Conservation (phyloP, 2,797 vertebrate species). For the Pangasius djambal region DNA sequence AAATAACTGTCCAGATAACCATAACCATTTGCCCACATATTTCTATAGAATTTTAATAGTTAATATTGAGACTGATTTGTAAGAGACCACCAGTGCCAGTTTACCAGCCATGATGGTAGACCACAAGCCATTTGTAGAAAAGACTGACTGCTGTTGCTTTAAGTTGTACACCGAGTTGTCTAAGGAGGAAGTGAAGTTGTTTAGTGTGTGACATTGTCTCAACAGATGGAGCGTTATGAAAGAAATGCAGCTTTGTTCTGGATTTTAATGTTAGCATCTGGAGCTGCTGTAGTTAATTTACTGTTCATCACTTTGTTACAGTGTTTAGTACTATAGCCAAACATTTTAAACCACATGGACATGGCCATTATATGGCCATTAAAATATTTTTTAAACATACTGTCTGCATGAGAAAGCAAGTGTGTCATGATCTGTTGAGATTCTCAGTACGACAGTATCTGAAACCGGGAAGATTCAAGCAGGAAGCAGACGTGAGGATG, state of each 20-base stretch:
- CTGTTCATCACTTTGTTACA: constrained; percentile 17
- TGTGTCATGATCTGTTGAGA: background rate
- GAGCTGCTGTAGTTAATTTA: constrained; percentile 26
- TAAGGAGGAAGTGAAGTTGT: background rate
- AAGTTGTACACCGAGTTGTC: background rate
- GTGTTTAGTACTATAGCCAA: constrained; percentile 5
- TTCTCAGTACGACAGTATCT: background rate
- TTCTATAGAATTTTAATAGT: background rate
- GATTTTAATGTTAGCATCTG: constrained; percentile 39
- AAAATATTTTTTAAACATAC: background rate
- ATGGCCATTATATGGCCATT: background rate
- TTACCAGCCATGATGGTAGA: background rate
- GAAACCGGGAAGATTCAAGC: constrained; percentile 7
- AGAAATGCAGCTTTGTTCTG: constrained; percentile 26
- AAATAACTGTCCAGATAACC: background rate
- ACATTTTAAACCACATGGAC: background rate
- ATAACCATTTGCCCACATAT: background rate
- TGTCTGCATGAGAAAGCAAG: background rate
- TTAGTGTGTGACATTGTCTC: constrained; percentile 27
- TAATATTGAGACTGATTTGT: background rate
- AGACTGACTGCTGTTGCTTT: background rate
- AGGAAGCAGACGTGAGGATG: constrained; percentile 48
- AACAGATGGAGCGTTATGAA: constrained; percentile 51
- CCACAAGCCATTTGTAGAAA: constrained; percentile 10
- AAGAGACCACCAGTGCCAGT: background rate